These are phyloP conservation scores for Lagopus leucura DNA, from an alignment of 2,113 vertebrate genomes.

Conservation along the genomic window DNA sequence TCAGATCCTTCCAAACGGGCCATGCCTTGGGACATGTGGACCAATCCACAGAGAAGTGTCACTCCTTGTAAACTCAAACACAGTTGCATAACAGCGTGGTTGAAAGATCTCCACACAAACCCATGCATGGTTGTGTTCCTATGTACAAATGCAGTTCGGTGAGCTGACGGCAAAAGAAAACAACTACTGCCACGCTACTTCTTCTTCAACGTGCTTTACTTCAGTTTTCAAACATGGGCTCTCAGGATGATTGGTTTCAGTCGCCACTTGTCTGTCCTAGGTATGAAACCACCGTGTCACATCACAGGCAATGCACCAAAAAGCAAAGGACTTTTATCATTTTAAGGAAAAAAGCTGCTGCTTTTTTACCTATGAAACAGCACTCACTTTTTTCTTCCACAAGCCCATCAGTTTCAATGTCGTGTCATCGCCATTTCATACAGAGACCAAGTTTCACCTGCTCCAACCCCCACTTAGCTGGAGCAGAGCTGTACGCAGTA, in stretches of 20 bases:
- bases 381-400: background rate
- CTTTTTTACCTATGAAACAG: slow-evolving; percentile 8
- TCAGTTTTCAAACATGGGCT: background rate
- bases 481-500: background rate
- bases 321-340: slow-evolving; percentile 19
- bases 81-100: slow-evolving; percentile 23
- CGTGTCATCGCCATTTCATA: background rate
- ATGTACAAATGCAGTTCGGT: background rate
- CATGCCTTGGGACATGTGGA: background rate
- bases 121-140: background rate
- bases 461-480: background rate
- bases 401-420: background rate
- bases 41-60: slow-evolving; percentile 21
- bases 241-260: slow-evolving; percentile 22
- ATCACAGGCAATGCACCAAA: slow-evolving; percentile 54
- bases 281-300: slow-evolving; percentile 23
- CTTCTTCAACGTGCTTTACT: background rate
- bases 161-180: background rate
- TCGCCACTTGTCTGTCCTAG: slow-evolving; percentile 20
- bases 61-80: background rate
- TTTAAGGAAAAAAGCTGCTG: slow-evolving; percentile 1
- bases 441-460: background rate
- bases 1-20: background rate
- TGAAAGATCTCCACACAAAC: slow-evolving; percentile 11
- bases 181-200: background rate